Evolutionary conservation across 2,888 invertebrate genomes (phyloP).

Genomic region (Tetheella fluctuosa): DNA sequence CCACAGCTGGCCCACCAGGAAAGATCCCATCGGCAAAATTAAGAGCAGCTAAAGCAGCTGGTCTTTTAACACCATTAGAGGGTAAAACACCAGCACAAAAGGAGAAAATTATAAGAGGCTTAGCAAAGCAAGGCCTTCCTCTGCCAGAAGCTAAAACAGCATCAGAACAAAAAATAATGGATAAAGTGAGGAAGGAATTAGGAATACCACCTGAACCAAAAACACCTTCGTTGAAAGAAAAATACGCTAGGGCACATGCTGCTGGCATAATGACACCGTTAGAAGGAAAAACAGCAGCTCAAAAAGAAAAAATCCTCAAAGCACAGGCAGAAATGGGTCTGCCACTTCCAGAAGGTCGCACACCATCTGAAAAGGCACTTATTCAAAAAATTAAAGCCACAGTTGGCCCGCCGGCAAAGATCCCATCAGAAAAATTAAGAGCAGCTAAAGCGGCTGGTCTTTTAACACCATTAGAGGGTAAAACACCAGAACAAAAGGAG

Average conservation of each 20-base stretch:
- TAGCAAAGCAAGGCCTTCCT: slow-evolving; percentile 31
- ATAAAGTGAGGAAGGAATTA: slow-evolving; percentile 30
- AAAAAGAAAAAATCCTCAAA: slow-evolving; percentile 30
- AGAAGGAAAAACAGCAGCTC: slow-evolving; percentile 21
- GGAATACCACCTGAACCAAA: slow-evolving; percentile 35
- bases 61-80: slow-evolving; percentile 38
- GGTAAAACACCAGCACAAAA: slow-evolving; percentile 40
- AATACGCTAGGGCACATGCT: slow-evolving; percentile 14
- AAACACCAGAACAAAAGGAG: slow-evolving; percentile 38
- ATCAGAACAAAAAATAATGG: slow-evolving; percentile 30
- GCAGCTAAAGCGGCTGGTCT: slow-evolving; percentile 38
- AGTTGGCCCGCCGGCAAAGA: slow-evolving; percentile 7
- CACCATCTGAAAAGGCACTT: slow-evolving; percentile 28
- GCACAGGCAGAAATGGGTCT: slow-evolving; percentile 25
- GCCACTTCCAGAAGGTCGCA: slow-evolving; percentile 30
- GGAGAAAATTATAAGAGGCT: slow-evolving; percentile 38
- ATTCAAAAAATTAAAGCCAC: slow-evolving; percentile 26
- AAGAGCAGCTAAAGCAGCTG: slow-evolving; percentile 40
- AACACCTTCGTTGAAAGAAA: slow-evolving; percentile 5
- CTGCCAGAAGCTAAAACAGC: slow-evolving; percentile 30
- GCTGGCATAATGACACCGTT: slow-evolving; percentile 33
- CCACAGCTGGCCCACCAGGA: slow-evolving; percentile 3
- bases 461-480: slow-evolving; percentile 40
- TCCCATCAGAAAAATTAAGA: slow-evolving; percentile 29
- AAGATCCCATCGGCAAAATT: slow-evolving; percentile 33